Evolutionary conservation across 2,888 invertebrate species (phyloP), one percentile per base, ranked within the genome.

Genomic region (Sphaerophoria taeniata): DNA sequence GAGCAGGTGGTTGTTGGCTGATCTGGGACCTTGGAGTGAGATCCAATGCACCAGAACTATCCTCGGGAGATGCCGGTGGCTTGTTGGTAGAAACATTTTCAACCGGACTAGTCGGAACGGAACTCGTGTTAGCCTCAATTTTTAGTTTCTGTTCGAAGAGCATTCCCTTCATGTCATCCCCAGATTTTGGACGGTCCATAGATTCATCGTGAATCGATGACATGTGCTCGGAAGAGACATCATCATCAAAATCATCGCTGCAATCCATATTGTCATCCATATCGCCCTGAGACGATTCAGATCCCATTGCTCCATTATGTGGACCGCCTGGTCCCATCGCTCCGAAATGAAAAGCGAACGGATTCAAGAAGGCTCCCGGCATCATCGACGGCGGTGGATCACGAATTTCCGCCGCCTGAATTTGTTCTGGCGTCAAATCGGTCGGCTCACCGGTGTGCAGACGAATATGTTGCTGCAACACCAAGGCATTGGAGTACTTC

Each of bases 401-500:
- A 89, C 95, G 95, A 61, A 96, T 95, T 92, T 97, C 97, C 55
- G 96, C 95, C n/a, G 96, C 96, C 90, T 96, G 96, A 82, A 96
- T 96, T 91, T 97, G 97, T 90, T 97, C 97, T 51, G 96, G 96
- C 70, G 96, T 96, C 89, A 96, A 93, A 92, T 96, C 97, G 69
- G 96, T 96, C 33, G 97, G 97, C 89, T 97, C 97, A 72, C 97
- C 97, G 2, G 97, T 98, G 91, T 99, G 98, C 89, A 98, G 93
- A 71, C 98, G 95, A 90, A 99, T 98, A 93, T 99, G 99, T 92
- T 98, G 98, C 93, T 98, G 98, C 87, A 99, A 94, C 47, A 98
- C 97, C 76, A 97, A 93, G 24, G 97, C 96, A 92, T 98, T 98
- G 60, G 98, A 96, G 93, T 98, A 99, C 92, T 98, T 98, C 92